These are phyloP conservation scores for Larimichthys crocea DNA, from an alignment of 2,113 vertebrate genomes.

Conservation along the genomic window DNA sequence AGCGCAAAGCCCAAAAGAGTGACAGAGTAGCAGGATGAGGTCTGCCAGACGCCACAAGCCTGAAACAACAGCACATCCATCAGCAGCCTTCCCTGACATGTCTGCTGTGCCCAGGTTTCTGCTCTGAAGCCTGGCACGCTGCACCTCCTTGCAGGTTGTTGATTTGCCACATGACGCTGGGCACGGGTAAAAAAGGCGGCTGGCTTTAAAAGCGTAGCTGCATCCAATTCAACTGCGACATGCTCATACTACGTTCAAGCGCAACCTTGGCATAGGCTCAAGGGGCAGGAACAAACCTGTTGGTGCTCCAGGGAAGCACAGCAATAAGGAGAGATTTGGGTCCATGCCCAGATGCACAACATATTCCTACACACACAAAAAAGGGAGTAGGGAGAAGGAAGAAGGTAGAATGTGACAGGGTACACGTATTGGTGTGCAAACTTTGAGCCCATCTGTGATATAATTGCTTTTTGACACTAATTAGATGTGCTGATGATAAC, in stretches of 20 bases:
- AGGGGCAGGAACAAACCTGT: slow-evolving; percentile 48
- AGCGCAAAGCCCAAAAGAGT: slow-evolving; percentile 29
- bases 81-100: slow-evolving; percentile 40
- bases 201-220: slow-evolving; percentile 43
- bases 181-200: slow-evolving; percentile 28
- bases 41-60: slow-evolving; percentile 40
- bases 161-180: slow-evolving; percentile 38
- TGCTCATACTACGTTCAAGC: slow-evolving; percentile 18
- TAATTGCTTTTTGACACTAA: slow-evolving; percentile 62
- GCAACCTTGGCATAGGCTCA: slow-evolving; percentile 42
- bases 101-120: slow-evolving; percentile 30
- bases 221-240: slow-evolving; percentile 29
- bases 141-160: slow-evolving; percentile 28
- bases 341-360: slow-evolving; percentile 50
- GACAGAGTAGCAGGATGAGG: slow-evolving; percentile 57
- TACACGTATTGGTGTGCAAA: slow-evolving; percentile 36
- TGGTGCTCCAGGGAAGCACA: slow-evolving; percentile 5
- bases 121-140: slow-evolving; percentile 39
- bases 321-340: slow-evolving; percentile 42
- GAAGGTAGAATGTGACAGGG: slow-evolving; percentile 8
- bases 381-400: not conserved
- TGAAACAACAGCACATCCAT: slow-evolving; percentile 61
- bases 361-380: not conserved
- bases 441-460: slow-evolving; percentile 57
- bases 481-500: slow-evolving; percentile 51